Evolutionary conservation across 2,797 vertebrate genomes (phyloP), one percentile per base, ranked within the genome.

Genomic region (Muscicapa striata): DNA sequence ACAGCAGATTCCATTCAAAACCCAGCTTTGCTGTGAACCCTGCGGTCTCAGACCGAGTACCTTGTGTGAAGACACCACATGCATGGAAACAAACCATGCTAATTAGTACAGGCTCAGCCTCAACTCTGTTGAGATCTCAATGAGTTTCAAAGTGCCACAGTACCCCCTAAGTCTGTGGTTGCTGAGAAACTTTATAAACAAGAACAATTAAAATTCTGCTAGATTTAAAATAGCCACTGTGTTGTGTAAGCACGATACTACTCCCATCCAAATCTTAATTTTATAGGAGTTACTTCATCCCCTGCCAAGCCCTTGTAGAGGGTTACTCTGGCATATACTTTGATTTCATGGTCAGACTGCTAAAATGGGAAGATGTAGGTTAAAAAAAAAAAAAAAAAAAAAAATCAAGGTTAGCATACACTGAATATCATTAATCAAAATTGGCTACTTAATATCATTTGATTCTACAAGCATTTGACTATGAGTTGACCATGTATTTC

Each of bases 311-410:
- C 13, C 18, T 94, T 75, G 24, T 8, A 58, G 45, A 72, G 26
- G 8, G 67, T 78, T n/a, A 9, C 8, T 30, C 34, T 20, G 15
- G 14, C 14, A 38, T 24, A 49, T 8, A 54, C 6, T 59, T 77
- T 26, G 15, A 2, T 81, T 58, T 61, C 34, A 61, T 18, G 15
- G 64, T 12, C 12, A 48, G 21, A 68, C 23, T 41, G 57, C 23
- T 29, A 48, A 2, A 26, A 34, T 0, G 0, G 15, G 13, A 75
- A 72, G 18, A 45, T 2, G 7, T 2, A 77, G 15, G 18, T 45
- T 2, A 19, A 62, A 38, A 24, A 40, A 2, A 19, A 62, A 38
- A 24, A 40, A 45, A 51, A 51, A 30, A 32, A 41, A 49, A 46
- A 45, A 43, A 46, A 26, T 9, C 16, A n/a, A 46, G 10, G 13